phyloP scores from a whole-genome alignment of 2,797 vertebrate species.

The Chiroxiphia lanceolata region DNA sequence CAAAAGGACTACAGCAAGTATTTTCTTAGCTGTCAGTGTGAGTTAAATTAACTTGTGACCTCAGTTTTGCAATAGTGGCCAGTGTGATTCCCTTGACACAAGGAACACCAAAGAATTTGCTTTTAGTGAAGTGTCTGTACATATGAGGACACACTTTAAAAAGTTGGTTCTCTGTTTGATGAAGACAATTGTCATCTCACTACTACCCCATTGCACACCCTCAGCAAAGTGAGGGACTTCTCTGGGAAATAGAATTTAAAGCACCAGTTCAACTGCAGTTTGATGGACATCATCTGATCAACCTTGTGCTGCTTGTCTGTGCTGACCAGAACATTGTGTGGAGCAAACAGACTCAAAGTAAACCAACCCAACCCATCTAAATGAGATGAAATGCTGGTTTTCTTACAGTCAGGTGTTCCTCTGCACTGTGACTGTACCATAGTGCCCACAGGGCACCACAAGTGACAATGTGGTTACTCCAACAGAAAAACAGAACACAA shows the following conservation, averaged over 20 bases:
- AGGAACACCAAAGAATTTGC: neutral
- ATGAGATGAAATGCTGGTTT: rapidly evolving
- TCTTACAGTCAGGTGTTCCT: rapidly evolving
- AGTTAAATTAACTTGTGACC: neutral
- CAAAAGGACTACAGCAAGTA: neutral
- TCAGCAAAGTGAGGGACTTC: neutral
- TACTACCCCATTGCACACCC: rapidly evolving
- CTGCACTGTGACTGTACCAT: rapidly evolving
- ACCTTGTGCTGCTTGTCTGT: rapidly evolving
- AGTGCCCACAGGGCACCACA: neutral
- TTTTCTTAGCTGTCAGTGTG: neutral
- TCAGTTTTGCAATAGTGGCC: neutral
- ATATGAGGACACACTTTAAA: rapidly evolving
- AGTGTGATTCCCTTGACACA: neutral
- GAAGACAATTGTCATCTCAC: neutral
- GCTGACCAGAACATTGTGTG: rapidly evolving
- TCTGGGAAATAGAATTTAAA: neutral
- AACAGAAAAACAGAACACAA: neutral
- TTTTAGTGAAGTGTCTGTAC: neutral
- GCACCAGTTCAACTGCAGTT: neutral
- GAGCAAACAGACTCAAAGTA: neutral
- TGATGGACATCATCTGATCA: neutral
- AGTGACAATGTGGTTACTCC: neutral
- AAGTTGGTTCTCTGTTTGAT: neutral
- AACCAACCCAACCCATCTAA: neutral